Conservation (phyloP, 1,140 invertebrate genomes). For the Drosophila willistoni region DNA sequence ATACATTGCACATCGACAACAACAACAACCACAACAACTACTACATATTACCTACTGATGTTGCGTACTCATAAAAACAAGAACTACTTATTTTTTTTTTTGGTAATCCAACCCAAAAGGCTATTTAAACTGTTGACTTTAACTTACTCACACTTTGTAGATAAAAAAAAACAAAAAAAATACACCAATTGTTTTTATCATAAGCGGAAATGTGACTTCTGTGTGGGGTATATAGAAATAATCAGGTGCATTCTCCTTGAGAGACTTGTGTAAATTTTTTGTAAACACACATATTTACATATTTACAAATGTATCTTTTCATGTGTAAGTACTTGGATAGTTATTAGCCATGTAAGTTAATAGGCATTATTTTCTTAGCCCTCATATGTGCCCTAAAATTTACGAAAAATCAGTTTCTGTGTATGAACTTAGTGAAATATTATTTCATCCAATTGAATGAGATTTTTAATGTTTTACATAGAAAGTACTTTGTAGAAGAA, state of each 20-base stretch:
- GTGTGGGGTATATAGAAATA: constrained; percentile 22
- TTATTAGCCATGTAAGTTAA: no score
- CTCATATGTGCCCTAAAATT: no score
- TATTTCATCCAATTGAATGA: no score
- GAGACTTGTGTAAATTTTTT: constrained; percentile 10
- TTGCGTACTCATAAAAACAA: constrained; percentile 45
- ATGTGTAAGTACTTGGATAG: neutral
- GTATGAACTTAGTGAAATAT: no score
- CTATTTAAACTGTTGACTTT: constrained; percentile 8
- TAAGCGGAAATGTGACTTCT: constrained; percentile 54
- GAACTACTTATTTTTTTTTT: neutral
- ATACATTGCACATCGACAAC: constrained; percentile 8
- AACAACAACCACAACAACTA: constrained; percentile 25
- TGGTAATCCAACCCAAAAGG: neutral
- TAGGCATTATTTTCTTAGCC: no score
- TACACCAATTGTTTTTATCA: constrained; percentile 49
- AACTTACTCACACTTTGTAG: neutral
- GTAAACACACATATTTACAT: neutral
- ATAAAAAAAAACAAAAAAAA: constrained; percentile 15
- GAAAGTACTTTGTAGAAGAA: no score
- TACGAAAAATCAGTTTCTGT: no score
- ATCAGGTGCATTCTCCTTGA: constrained; percentile 46
- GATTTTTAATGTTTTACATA: no score
- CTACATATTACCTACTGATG: constrained; percentile 20
- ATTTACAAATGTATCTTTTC: constrained; percentile 23